Conservation (phyloP, 2,888 invertebrate genomes). For the Epirrhoe alternata region DNA sequence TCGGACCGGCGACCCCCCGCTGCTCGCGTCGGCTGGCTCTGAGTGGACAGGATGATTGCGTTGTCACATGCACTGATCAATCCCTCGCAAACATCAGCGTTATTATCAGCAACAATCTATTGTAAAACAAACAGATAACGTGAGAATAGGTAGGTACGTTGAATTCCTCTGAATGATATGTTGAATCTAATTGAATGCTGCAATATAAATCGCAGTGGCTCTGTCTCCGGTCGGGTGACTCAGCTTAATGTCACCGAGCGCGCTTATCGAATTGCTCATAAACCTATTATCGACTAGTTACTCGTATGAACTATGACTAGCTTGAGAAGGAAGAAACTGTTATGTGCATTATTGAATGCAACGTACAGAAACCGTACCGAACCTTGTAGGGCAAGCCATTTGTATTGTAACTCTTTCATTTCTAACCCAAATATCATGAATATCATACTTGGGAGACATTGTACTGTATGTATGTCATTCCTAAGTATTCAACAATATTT, state of each 20-base stretch:
- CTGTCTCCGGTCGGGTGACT: not conserved
- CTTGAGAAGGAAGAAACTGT: constrained; percentile 2
- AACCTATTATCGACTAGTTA: constrained; percentile 2
- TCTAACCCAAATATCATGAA: too few species aligned
- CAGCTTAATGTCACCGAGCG: constrained; percentile 14
- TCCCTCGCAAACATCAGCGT: constrained; percentile 4
- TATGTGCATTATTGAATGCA: not conserved
- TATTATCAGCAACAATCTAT: not conserved
- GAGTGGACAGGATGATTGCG: constrained; percentile 7
- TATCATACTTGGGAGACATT: too few species aligned
- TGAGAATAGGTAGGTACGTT: not conserved
- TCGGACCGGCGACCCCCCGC: constrained; percentile 8
- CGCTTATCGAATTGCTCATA: constrained; percentile 24
- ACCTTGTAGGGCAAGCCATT: too few species aligned
- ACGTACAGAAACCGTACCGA: too few species aligned
- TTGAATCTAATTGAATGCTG: too few species aligned
- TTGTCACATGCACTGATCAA: constrained; percentile 10
- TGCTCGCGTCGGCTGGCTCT: constrained; percentile 6
- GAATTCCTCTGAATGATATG: not conserved
- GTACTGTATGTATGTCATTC: too few species aligned
- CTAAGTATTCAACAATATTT: too few species aligned
- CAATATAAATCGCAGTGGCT: constrained; percentile 2
- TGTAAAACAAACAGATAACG: too few species aligned
- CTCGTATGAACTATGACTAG: too few species aligned
- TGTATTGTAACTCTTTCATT: too few species aligned